These are phyloP conservation scores for Eupleurogrammus muticus DNA, from an alignment of 2,797 vertebrate species.

Conservation along the genomic window DNA sequence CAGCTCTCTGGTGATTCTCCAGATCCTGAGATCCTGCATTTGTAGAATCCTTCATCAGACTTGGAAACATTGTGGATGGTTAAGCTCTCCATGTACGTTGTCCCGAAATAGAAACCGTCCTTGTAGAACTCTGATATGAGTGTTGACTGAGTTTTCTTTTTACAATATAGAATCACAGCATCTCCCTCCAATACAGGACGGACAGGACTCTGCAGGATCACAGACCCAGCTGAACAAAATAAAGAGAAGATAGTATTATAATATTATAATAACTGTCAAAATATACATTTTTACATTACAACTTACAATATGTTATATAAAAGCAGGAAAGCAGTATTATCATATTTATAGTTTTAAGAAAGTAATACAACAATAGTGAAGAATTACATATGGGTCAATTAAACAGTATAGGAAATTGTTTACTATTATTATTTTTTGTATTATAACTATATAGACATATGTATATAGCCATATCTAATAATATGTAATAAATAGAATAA, in stretches of 20 bases:
- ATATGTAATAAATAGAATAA: too few relatives aligned
- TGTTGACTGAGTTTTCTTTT: not conserved
- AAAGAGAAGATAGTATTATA: not conserved
- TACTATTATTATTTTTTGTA: too few relatives aligned
- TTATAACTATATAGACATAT: too few relatives aligned
- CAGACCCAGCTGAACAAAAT: not conserved
- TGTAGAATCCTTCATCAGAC: slow-evolving; percentile 37
- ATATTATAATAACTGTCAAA: too few relatives aligned
- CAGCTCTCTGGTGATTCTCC: slow-evolving; percentile 15
- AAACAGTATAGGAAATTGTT: too few relatives aligned
- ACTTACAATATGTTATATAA: too few relatives aligned
- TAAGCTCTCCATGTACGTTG: not conserved
- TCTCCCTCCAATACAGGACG: slow-evolving; percentile 8
- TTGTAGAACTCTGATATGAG: slow-evolving; percentile 15
- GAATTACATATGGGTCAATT: too few relatives aligned
- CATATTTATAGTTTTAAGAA: too few relatives aligned
- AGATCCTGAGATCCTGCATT: slow-evolving; percentile 1
- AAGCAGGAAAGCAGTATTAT: too few relatives aligned
- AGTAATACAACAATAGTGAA: too few relatives aligned
- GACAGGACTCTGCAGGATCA: slow-evolving; percentile 23
- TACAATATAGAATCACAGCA: not conserved
- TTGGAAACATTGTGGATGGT: slow-evolving; percentile 12
- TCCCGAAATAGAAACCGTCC: not conserved
- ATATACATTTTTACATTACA: too few relatives aligned
- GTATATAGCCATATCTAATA: too few relatives aligned